phyloP scores from a whole-genome alignment of 2,113 vertebrate genomes.

The Casuarius casuarius region DNA sequence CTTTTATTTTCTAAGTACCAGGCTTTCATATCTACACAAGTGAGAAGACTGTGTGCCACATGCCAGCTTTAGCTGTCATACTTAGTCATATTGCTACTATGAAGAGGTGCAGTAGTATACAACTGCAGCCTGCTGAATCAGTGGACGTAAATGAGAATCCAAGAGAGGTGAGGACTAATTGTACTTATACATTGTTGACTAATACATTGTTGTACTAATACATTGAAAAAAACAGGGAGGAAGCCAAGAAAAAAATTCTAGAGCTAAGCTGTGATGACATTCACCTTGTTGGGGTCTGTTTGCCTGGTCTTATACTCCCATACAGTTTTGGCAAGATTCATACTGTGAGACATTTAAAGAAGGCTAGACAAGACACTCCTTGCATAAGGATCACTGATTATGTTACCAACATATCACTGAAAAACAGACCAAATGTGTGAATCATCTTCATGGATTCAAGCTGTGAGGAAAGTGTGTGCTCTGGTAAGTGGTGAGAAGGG shows the following conservation, averaged over 20 bases:
- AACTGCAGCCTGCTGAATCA: not conserved
- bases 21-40: fast-evolving
- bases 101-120: not conserved
- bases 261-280: not conserved
- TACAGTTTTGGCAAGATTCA: not conserved
- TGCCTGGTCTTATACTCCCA: not conserved
- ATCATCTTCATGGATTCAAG: not conserved
- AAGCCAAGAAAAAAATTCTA: not conserved
- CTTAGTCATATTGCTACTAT: not conserved
- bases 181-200: too few relatives aligned
- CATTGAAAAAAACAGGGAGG: not conserved
- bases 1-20: not conserved
- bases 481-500: not conserved
- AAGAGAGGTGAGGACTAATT: not conserved
- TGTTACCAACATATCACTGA: not conserved
- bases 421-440: fast-evolving
- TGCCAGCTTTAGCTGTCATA: not conserved
- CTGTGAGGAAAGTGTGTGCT: not conserved
- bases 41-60: not conserved
- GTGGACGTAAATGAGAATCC: not conserved
- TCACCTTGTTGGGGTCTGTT: not conserved
- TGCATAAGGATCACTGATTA: not conserved
- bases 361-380: not conserved
- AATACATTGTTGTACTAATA: not conserved
- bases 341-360: not conserved